Evolutionary conservation across 2,113 vertebrate species (phyloP), one percentile per base, ranked within the genome.

Genomic region (Castor canadensis): DNA sequence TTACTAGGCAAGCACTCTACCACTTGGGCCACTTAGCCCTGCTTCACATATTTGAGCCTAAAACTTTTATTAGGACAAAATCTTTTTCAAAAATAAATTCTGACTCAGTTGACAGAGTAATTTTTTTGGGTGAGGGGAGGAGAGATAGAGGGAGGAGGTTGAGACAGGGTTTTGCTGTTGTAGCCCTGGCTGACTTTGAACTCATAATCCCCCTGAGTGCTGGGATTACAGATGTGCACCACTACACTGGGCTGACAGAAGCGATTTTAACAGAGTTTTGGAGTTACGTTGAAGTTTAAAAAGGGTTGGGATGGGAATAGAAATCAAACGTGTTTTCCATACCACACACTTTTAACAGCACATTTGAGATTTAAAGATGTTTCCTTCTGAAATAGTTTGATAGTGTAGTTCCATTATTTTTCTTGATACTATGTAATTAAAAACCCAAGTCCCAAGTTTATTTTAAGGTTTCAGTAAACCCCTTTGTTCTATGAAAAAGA

Each of bases 321-420:
- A 96, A 95, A 93, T 93, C 60, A 94, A 86, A 89, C 22, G 45
- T 43, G 90, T 84, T 95, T 89, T 89, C 47, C 15, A 22, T 83
- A 79, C 30, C 45, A 56, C 35, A 79, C 32, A 79, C 24, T 64
- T 93, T 87, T 87, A 88, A n/a, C 76, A 62, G 72, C 13, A 87
- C 58, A 47, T 92, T 85, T 71, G 66, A 95, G 49, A 83, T 93
- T 9, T 85, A 80, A 89, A 88, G 62, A 79, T 67, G 49, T 95
- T 97, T 94, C 49, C 77, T 86, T 93, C 84, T 38, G 19, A 90
- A 92, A 73, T 88, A 93, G 49, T 92, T 95, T 93, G 45, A 62
- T 96, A 67, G 47, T 76, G 69, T 92, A 72, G 43, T 86, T 92
- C 38, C 12, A 62, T 94, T 94, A 80, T 86, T 96, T 97, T 97